These are phyloP conservation scores for Ageneiosus marmoratus DNA, from an alignment of 2,113 vertebrate species.

Conservation along the genomic window DNA sequence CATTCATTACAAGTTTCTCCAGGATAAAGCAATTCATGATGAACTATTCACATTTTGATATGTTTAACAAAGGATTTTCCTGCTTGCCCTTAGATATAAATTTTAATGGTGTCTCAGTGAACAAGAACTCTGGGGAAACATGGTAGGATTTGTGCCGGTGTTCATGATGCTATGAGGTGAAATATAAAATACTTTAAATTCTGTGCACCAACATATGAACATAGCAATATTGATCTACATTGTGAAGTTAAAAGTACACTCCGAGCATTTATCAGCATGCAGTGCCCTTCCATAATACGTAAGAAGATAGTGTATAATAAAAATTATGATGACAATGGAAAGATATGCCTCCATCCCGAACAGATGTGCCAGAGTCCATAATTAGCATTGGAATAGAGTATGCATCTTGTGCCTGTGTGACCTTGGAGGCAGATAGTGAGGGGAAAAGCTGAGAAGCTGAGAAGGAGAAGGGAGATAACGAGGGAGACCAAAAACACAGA, in stretches of 20 bases:
- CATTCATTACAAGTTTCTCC: neutral
- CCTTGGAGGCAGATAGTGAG: slow-evolving; percentile 53
- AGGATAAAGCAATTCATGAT: neutral
- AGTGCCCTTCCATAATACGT: slow-evolving; percentile 8
- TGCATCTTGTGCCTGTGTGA: slow-evolving; percentile 44
- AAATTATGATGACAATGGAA: slow-evolving; percentile 36
- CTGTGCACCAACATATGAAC: neutral
- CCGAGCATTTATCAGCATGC: slow-evolving; percentile 15
- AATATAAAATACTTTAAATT: neutral
- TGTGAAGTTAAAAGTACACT: neutral
- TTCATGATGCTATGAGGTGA: neutral
- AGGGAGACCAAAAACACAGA: slow-evolving; percentile 45
- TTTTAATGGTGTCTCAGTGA: neutral
- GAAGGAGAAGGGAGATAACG: slow-evolving; percentile 51
- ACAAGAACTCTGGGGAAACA: too few species aligned
- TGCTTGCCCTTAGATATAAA: neutral
- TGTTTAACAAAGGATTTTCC: neutral
- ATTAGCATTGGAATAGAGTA: slow-evolving; percentile 52
- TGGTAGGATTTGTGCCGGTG: neutral
- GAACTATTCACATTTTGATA: neutral
- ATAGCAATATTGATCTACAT: neutral
- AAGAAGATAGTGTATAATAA: slow-evolving; percentile 32
- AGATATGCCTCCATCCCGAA: slow-evolving; percentile 32
- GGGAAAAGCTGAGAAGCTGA: slow-evolving; percentile 38
- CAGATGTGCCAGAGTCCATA: slow-evolving; percentile 36